phyloP scores from a whole-genome alignment of 2,113 vertebrate genomes.

The Coracopsis vasa region DNA sequence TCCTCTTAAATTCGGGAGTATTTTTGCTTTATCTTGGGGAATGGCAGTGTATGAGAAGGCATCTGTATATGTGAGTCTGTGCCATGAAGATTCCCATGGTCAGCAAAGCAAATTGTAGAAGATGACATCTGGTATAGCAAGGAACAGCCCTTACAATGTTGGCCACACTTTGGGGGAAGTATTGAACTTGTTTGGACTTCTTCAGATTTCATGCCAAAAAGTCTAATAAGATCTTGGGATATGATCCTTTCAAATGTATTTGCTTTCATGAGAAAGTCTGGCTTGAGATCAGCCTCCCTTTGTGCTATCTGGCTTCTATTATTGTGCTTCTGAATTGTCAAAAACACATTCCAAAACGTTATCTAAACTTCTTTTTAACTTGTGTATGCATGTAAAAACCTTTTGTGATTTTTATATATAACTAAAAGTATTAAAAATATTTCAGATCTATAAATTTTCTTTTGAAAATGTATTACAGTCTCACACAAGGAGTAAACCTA shows the following conservation, averaged over 20 bases:
- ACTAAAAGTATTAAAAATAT: background rate
- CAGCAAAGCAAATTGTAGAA: background rate
- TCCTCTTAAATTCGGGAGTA: background rate
- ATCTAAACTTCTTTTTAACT: background rate
- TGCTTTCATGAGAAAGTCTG: background rate
- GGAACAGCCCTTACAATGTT: background rate
- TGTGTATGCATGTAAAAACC: background rate
- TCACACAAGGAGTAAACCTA: background rate
- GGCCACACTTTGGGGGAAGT: background rate
- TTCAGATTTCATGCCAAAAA: background rate
- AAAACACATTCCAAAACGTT: background rate
- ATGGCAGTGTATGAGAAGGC: background rate
- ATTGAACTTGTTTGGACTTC: background rate
- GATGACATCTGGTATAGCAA: background rate
- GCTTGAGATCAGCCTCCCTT: background rate
- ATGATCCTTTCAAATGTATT: background rate
- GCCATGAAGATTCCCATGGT: background rate
- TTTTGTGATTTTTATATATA: background rate
- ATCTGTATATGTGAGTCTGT: background rate
- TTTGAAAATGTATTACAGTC: background rate
- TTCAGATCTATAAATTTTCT: background rate
- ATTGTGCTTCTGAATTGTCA: background rate
- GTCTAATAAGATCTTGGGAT: background rate
- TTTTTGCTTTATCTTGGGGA: background rate
- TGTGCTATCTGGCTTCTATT: background rate